phyloP scores from a whole-genome alignment of 2,113 vertebrate species.

The Psephotus haematonotus region DNA sequence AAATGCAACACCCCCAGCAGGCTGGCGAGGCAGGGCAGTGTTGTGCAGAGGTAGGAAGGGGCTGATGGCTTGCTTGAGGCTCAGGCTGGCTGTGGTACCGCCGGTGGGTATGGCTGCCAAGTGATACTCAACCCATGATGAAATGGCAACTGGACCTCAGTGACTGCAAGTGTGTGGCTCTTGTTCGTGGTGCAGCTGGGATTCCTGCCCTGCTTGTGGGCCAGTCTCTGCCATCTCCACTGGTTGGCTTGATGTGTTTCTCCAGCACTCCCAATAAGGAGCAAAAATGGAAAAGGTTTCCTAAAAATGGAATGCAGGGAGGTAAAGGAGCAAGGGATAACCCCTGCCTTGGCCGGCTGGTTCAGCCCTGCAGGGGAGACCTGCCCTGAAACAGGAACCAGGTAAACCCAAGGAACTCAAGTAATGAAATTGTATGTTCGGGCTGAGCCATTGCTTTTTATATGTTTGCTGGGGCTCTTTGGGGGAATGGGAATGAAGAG shows the following conservation, averaged over 20 bases:
- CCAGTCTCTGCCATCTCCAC: rapidly evolving
- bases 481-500: background rate
- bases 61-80: background rate
- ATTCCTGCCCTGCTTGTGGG: background rate
- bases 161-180: rapidly evolving
- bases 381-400: background rate
- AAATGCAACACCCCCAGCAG: background rate
- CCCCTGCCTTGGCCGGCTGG: rapidly evolving
- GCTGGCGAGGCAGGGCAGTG: rapidly evolving
- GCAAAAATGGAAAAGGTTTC: background rate
- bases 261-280: background rate
- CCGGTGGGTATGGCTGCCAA: rapidly evolving
- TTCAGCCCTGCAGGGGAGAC: background rate
- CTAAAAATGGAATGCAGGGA: background rate
- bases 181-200: background rate
- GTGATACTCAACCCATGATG: rapidly evolving
- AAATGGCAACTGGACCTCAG: background rate
- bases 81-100: background rate
- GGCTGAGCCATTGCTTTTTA: background rate
- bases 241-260: background rate
- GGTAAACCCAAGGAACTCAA: background rate
- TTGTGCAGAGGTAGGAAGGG: background rate
- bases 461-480: background rate
- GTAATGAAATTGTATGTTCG: background rate
- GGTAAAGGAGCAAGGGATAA: background rate